A percentile compares a stretch with the other conserved stretches of the same genome.
Evolutionary conservation across 2,113 vertebrate species (phyloP).

Genomic region (Festucalex cinctus): DNA sequence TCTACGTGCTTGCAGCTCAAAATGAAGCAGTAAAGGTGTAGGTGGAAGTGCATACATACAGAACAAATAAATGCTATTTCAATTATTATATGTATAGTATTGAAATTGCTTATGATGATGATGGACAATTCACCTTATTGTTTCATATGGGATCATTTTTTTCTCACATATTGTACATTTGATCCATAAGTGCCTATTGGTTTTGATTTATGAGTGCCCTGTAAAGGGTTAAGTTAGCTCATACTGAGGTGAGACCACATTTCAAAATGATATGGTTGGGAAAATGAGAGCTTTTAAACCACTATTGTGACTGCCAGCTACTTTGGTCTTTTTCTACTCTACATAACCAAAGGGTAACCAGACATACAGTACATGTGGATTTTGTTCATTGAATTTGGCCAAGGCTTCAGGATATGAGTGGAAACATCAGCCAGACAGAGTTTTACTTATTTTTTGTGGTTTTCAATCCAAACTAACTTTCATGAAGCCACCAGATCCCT

Average conservation of each 20-base stretch:
- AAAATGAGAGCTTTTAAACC: conserved; percentile 48
- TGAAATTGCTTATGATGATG: background rate
- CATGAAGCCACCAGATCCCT: background rate
- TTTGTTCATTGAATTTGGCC: conserved; percentile 48
- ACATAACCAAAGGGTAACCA: background rate
- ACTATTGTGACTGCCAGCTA: conserved; percentile 27
- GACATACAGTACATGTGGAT: background rate
- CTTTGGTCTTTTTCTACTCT: conserved; percentile 28
- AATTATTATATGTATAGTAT: background rate
- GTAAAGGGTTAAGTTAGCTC: background rate
- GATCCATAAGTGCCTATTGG: background rate
- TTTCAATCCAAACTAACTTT: conserved; percentile 3
- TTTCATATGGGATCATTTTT: background rate
- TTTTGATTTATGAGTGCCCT: background rate
- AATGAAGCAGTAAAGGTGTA: too few species aligned
- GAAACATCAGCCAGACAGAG: conserved; percentile 29
- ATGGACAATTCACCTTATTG: background rate
- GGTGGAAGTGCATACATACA: too few species aligned
- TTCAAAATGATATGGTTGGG: conserved; percentile 31
- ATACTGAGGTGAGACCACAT: background rate
- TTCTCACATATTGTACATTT: background rate
- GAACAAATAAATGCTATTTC: background rate
- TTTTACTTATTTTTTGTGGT: background rate
- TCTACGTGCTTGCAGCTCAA: too few species aligned
- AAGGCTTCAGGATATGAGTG: conserved; percentile 39